Conservation (phyloP, 2,888 invertebrate species). For the Heliconius hortense region DNA sequence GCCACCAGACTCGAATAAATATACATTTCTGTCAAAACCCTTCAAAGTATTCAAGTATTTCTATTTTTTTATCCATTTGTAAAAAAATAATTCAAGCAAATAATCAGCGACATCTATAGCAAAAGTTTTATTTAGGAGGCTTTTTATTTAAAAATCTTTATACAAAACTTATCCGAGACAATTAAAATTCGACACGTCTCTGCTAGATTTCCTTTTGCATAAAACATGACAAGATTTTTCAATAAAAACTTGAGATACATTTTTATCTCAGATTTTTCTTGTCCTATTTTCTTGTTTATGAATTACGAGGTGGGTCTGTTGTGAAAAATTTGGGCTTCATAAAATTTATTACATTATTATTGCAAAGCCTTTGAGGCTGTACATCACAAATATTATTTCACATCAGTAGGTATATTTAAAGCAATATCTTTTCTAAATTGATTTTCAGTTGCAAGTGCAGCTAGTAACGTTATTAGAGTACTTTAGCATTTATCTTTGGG, state of each 20-base stretch:
- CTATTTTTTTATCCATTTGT: background rate
- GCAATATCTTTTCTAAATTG: background rate
- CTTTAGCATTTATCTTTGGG: no score
- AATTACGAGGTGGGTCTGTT: slow-evolving; percentile 23
- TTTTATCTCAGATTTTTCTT: slow-evolving; percentile 19
- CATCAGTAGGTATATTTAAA: background rate
- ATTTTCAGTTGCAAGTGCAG: no score
- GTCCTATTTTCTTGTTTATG: slow-evolving; percentile 19
- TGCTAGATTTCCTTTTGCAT: slow-evolving; percentile 28
- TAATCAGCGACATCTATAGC: background rate
- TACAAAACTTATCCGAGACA: slow-evolving; percentile 12
- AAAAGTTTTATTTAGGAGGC: background rate
- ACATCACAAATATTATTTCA: slow-evolving; percentile 14
- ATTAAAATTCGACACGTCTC: slow-evolving; percentile 25
- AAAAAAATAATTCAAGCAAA: slow-evolving; percentile 1
- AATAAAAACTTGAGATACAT: slow-evolving; percentile 23
- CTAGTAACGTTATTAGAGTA: background rate
- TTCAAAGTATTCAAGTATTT: background rate
- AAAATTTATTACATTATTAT: slow-evolving; percentile 26
- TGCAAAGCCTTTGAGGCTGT: slow-evolving; percentile 1
- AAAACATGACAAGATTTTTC: slow-evolving; percentile 26
- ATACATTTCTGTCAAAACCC: background rate
- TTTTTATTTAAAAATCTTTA: background rate
- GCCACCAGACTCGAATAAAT: background rate
- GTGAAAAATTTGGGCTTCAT: slow-evolving; percentile 19